phyloP scores from a whole-genome alignment of 2,888 invertebrate genomes.

The Lepidocyrtoides sp. region DNA sequence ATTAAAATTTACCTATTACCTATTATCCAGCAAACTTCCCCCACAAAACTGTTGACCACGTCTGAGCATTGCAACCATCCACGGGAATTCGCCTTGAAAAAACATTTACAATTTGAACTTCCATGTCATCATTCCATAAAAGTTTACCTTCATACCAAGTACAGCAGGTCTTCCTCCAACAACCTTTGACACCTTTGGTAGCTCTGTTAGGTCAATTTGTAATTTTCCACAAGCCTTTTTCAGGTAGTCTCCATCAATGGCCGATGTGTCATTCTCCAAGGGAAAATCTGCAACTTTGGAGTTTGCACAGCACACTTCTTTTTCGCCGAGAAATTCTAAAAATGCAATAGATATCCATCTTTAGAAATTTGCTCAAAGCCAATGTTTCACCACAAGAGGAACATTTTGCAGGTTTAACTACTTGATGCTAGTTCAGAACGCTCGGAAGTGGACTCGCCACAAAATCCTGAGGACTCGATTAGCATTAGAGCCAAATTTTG shows the following conservation, averaged over 20 bases:
- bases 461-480: constrained; percentile 74
- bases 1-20: too few species aligned
- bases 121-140: neutral
- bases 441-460: constrained; percentile 3
- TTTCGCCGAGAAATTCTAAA: neutral
- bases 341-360: too few species aligned
- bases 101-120: neutral
- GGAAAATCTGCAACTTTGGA: neutral
- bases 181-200: constrained; percentile 88
- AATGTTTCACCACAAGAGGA: too few species aligned
- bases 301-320: constrained; percentile 48
- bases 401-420: too few species aligned
- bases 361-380: too few species aligned
- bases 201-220: constrained; percentile 9
- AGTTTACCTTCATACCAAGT: neutral
- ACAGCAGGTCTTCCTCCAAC: constrained; percentile 92
- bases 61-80: constrained; percentile 91
- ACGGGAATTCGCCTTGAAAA: constrained; percentile 86
- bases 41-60: constrained; percentile 95
- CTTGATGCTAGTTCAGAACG: neutral
- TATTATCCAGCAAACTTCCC: constrained; percentile 86
- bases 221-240: constrained; percentile 64
- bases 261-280: constrained; percentile 31
- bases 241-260: constrained; percentile 19
- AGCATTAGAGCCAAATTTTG: constrained; percentile 66